phyloP scores from a whole-genome alignment of 2,797 vertebrate genomes.

The Poecilia gillii region DNA sequence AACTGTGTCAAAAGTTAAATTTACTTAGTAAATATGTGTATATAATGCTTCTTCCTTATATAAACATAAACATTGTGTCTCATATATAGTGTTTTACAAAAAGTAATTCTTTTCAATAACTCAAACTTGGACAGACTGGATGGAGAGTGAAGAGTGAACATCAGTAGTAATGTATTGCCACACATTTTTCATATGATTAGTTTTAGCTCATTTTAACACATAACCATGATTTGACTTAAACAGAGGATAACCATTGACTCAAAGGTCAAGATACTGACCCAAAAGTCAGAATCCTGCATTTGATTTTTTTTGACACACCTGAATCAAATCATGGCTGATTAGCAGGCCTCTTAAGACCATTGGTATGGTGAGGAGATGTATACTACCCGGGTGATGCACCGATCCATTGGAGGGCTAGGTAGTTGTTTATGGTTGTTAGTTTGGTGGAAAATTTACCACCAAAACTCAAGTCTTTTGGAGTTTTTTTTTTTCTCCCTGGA shows the following conservation, averaged over 20 bases:
- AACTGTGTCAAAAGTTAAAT: neutral
- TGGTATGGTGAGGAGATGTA: too few species aligned
- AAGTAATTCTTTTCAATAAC: neutral
- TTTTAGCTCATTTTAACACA: neutral
- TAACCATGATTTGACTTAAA: neutral
- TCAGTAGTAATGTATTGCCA: neutral
- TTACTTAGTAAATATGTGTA: neutral
- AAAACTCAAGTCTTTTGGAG: neutral
- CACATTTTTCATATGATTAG: neutral
- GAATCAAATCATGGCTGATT: too few species aligned
- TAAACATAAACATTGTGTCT: neutral
- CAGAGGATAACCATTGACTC: too few species aligned
- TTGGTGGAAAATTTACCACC: neutral
- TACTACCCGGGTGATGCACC: too few species aligned
- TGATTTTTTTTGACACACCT: too few species aligned
- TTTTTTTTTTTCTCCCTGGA: neutral
- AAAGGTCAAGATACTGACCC: too few species aligned
- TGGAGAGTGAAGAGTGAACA: neutral
- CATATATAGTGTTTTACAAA: neutral
- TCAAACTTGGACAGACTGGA: neutral
- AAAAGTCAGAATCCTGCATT: too few species aligned
- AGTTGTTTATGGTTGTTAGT: neutral
- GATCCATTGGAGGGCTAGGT: neutral
- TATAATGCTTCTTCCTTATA: too few species aligned
- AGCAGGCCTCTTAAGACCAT: too few species aligned